A percentile compares a stretch with the other conserved stretches of the same genome.
Conservation (phyloP, 2,888 invertebrate species). For the Eretmocerus hayati region DNA sequence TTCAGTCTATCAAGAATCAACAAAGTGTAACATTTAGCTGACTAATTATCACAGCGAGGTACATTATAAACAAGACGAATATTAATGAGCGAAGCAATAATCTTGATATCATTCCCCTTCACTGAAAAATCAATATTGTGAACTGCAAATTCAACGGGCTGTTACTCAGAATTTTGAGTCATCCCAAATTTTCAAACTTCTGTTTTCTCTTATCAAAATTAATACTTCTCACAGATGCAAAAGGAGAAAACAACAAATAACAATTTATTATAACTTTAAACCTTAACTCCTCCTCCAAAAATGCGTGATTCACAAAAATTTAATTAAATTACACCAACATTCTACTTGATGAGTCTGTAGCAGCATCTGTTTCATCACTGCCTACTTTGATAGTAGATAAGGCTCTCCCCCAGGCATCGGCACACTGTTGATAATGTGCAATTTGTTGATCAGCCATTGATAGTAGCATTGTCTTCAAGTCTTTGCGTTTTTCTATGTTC, state of each 20-base stretch:
- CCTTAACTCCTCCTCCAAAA: too few relatives aligned
- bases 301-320: too few relatives aligned
- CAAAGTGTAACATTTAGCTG: slow-evolving; percentile 17
- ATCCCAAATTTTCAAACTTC: too few relatives aligned
- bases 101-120: too few relatives aligned
- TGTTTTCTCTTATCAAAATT: too few relatives aligned
- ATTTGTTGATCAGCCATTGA: slow-evolving; percentile 61
- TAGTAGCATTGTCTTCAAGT: slow-evolving; percentile 57
- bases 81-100: slow-evolving; percentile 7
- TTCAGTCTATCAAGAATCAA: slow-evolving; percentile 15
- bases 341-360: slow-evolving; percentile 28
- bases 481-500: slow-evolving; percentile 59
- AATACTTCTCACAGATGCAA: too few relatives aligned
- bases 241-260: too few relatives aligned
- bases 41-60: slow-evolving; percentile 22
- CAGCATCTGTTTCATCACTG: slow-evolving; percentile 32
- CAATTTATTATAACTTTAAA: too few relatives aligned
- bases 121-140: too few relatives aligned
- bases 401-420: slow-evolving; percentile 53
- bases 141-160: too few relatives aligned
- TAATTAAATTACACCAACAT: slow-evolving; percentile 31
- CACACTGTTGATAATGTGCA: slow-evolving; percentile 56
- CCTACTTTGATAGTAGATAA: slow-evolving; percentile 39
- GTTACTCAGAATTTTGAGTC: too few relatives aligned
- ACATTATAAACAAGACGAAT: slow-evolving; percentile 14